Percentiles rank a stretch among this genome's conserved stretches.
Evolutionary conservation across 2,113 vertebrate genomes (phyloP).

Genomic region (Ibidorhyncha struthersii): DNA sequence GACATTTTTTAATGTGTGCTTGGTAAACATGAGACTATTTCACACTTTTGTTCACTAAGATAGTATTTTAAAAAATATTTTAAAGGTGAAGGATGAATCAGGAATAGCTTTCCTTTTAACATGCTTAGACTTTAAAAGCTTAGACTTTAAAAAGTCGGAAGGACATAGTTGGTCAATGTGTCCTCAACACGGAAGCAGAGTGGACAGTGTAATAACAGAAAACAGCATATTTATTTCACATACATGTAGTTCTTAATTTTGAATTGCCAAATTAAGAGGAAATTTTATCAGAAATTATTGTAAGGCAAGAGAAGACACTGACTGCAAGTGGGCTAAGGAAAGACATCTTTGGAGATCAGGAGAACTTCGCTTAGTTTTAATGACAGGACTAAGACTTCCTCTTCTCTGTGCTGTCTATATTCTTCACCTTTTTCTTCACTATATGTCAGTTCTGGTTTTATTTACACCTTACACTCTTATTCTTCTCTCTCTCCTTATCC

Average conservation of each 20-base stretch:
- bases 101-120: not conserved
- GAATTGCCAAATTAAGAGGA: not conserved
- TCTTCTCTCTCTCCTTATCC: not conserved
- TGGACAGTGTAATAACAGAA: not conserved
- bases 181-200: not conserved
- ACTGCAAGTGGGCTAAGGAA: not conserved
- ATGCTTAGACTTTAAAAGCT: not conserved
- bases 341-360: not conserved
- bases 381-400: not conserved
- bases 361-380: not conserved
- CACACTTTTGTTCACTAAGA: not conserved
- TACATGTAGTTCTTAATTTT: not conserved
- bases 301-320: not conserved
- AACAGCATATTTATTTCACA: not conserved
- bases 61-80: not conserved
- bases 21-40: not conserved
- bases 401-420: not conserved
- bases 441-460: not conserved
- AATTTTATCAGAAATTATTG: not conserved
- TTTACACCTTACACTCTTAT: not conserved
- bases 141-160: not conserved
- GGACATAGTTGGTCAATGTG: not conserved
- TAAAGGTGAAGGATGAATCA: not conserved
- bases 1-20: not conserved
- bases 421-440: not conserved